These are phyloP conservation scores for Drosophila sechellia DNA, from an alignment of 1,140 invertebrate species.

Conservation along the genomic window DNA sequence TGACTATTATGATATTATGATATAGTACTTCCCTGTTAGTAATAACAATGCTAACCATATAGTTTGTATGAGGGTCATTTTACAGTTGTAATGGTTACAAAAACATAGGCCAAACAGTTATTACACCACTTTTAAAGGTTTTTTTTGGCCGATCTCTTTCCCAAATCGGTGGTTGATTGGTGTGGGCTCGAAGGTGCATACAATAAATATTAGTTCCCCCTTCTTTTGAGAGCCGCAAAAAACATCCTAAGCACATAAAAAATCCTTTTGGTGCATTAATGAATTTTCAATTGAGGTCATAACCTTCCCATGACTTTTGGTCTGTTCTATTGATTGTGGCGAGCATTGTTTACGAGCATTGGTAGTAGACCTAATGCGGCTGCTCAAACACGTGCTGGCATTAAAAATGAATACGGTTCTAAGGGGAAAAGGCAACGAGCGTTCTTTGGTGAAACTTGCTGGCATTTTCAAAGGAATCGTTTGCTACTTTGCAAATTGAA, in stretches of 20 bases:
- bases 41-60: too few species aligned
- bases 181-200: slow-evolving; percentile 46
- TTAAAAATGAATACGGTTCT: slow-evolving; percentile 70
- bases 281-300: slow-evolving; percentile 62
- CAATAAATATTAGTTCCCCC: slow-evolving; percentile 64
- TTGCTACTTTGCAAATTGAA: slow-evolving; percentile 61
- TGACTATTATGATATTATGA: too few species aligned
- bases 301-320: slow-evolving; percentile 18
- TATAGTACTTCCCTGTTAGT: too few species aligned
- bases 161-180: slow-evolving; percentile 20
- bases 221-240: slow-evolving; percentile 46
- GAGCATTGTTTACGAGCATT: slow-evolving; percentile 57
- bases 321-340: slow-evolving; percentile 42
- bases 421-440: slow-evolving; percentile 14
- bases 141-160: not conserved
- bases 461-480: slow-evolving; percentile 16
- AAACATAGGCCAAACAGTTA: too few species aligned
- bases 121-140: not conserved
- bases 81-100: too few species aligned
- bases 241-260: slow-evolving; percentile 35
- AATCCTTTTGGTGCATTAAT: slow-evolving; percentile 47
- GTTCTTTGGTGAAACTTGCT: too few species aligned
- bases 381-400: slow-evolving; percentile 57
- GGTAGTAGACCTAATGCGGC: slow-evolving; percentile 48
- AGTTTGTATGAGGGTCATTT: too few species aligned